These are phyloP conservation scores for Idaea dimidiata DNA, from an alignment of 2,888 invertebrate genomes.

Conservation along the genomic window DNA sequence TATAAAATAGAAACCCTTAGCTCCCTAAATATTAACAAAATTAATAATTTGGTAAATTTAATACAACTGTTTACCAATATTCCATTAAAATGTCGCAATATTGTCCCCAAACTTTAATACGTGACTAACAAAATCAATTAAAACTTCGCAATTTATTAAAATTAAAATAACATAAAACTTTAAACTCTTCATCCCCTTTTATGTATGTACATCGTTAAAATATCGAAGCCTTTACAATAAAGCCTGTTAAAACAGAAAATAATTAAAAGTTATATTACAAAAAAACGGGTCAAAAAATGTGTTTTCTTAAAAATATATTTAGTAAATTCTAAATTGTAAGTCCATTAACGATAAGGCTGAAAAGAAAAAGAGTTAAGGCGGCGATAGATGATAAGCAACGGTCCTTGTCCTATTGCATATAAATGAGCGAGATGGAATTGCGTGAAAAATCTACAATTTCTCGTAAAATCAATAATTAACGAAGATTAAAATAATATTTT, in stretches of 20 bases:
- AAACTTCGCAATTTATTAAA: not conserved
- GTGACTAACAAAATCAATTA: constrained; percentile 1
- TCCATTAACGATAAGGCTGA: not conserved
- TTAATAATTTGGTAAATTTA: not conserved
- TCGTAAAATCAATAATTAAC: too few relatives aligned
- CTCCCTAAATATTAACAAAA: not conserved
- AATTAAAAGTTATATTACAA: not conserved
- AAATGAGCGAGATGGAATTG: too few relatives aligned
- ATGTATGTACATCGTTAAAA: not conserved
- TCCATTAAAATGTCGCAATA: not conserved
- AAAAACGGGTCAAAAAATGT: not conserved
- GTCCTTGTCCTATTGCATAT: too few relatives aligned
- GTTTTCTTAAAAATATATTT: not conserved
- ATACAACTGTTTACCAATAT: not conserved
- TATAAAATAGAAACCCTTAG: too few relatives aligned
- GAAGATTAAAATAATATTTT: too few relatives aligned
- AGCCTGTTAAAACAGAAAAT: not conserved
- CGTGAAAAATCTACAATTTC: too few relatives aligned
- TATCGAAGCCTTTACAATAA: not conserved
- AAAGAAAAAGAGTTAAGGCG: not conserved
- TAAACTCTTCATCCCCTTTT: not conserved
- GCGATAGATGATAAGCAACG: too few relatives aligned
- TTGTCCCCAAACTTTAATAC: not conserved
- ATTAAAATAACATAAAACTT: not conserved
- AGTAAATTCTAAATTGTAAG: not conserved